Percentiles rank a stretch among this genome's conserved stretches.
phyloP scores from a whole-genome alignment of 2,113 vertebrate genomes.

The Clarias macrocephalus region DNA sequence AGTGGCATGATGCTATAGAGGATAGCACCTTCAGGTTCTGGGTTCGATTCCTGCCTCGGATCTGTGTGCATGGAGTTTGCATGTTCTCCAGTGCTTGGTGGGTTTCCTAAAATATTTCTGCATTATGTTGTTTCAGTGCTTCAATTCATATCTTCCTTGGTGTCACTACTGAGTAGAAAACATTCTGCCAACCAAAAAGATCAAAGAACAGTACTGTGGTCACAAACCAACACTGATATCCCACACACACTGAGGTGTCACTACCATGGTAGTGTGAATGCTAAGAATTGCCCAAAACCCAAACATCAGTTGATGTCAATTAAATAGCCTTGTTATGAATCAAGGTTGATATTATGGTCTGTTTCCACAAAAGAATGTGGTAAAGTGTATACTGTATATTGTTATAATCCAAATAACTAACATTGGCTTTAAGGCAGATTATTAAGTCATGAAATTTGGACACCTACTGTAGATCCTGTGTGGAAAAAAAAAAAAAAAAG shows the following conservation, averaged over 20 bases:
- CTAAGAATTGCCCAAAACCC: background rate
- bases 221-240: background rate
- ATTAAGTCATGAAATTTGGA: constrained; percentile 1
- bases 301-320: background rate
- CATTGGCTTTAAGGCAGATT: background rate
- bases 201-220: background rate
- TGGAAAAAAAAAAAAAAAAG: background rate
- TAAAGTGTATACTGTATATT: background rate
- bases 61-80: no score
- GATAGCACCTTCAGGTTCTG: no score
- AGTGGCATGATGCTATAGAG: background rate
- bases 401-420: background rate
- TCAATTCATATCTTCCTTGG: background rate
- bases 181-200: background rate
- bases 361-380: background rate
- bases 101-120: background rate
- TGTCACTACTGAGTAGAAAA: background rate
- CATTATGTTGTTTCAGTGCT: background rate
- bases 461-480: background rate
- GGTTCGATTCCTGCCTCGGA: no score
- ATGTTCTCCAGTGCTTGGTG: no score
- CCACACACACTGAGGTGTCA: background rate
- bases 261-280: background rate
- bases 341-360: background rate
- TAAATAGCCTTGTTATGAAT: background rate